phyloP scores from a whole-genome alignment of 2,888 invertebrate species.

The Amblyjoppa fuscipennis region DNA sequence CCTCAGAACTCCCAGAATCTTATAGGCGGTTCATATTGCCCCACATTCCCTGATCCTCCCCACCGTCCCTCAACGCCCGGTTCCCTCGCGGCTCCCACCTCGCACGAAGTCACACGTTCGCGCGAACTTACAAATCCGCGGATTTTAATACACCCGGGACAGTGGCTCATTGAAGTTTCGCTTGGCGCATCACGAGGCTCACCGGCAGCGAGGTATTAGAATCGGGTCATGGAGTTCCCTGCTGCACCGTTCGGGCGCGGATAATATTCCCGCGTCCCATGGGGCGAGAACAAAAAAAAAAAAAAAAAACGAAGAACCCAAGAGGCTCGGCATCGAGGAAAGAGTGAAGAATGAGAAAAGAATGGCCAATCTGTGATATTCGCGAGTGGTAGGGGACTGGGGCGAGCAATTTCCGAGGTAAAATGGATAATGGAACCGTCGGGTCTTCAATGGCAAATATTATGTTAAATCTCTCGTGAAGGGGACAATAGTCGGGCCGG shows the following conservation, averaged over 20 bases:
- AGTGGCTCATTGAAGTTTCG: constrained; percentile 1
- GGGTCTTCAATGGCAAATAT: constrained; percentile 84
- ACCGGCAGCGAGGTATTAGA: background rate
- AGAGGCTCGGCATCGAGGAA: background rate
- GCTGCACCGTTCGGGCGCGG: background rate
- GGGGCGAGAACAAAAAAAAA: constrained; percentile 1
- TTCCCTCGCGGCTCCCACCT: too few species aligned
- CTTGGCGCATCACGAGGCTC: background rate
- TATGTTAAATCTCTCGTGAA: constrained; percentile 84
- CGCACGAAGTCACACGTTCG: background rate
- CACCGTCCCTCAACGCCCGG: too few species aligned
- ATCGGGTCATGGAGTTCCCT: background rate
- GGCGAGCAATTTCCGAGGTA: constrained; percentile 72
- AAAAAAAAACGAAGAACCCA: background rate
- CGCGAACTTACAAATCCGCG: background rate
- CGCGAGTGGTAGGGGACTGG: constrained; percentile 30
- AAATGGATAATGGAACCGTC: constrained; percentile 70
- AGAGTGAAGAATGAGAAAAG: constrained; percentile 1
- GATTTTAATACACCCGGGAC: constrained; percentile 1
- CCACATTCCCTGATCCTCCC: too few species aligned
- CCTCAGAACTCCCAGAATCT: too few species aligned
- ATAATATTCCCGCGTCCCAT: background rate
- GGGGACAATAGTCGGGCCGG: constrained; percentile 80
- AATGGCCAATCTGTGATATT: constrained; percentile 8
- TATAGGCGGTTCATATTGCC: too few species aligned